Conservation (phyloP, 2,888 invertebrate species). For the Agrypnus murinus region DNA sequence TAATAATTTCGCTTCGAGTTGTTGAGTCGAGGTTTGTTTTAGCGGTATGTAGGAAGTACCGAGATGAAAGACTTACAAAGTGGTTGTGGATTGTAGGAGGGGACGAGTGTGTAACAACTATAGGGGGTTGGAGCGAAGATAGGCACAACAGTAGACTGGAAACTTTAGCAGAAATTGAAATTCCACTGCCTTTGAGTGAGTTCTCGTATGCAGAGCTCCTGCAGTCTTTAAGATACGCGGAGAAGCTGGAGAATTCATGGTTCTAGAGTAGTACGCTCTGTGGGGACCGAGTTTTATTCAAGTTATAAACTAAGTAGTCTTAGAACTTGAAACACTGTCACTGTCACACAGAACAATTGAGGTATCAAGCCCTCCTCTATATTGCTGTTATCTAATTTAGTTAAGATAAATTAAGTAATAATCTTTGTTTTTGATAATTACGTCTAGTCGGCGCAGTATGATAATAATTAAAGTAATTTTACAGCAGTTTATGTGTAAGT, state of each 20-base stretch:
- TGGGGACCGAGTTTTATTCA: slow-evolving; percentile 34
- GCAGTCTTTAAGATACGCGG: slow-evolving; percentile 61
- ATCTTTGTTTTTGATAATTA: no score
- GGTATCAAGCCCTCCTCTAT: slow-evolving; percentile 16
- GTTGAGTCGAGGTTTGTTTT: slow-evolving; percentile 50
- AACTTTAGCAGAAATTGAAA: slow-evolving; percentile 67
- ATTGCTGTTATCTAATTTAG: no score
- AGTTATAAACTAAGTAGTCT: slow-evolving; percentile 44
- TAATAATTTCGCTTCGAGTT: slow-evolving; percentile 40
- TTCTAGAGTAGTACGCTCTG: slow-evolving; percentile 10
- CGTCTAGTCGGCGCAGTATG: no score
- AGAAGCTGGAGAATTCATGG: slow-evolving; percentile 45
- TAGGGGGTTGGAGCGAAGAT: slow-evolving; percentile 51
- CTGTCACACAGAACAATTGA: slow-evolving; percentile 12
- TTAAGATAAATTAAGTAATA: no score
- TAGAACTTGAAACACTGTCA: slow-evolving; percentile 38
- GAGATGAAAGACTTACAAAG: slow-evolving; percentile 64
- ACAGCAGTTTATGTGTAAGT: no score
- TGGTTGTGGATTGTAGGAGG: slow-evolving; percentile 61
- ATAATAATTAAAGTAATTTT: no score
- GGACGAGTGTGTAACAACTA: slow-evolving; percentile 43
- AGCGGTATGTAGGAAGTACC: slow-evolving; percentile 62
- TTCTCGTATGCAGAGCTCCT: slow-evolving; percentile 57
- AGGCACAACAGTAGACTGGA: slow-evolving; percentile 61
- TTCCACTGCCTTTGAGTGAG: slow-evolving; percentile 65